Conservation (phyloP, 1,140 invertebrate genomes). For the Frieseomelitta varia region DNA sequence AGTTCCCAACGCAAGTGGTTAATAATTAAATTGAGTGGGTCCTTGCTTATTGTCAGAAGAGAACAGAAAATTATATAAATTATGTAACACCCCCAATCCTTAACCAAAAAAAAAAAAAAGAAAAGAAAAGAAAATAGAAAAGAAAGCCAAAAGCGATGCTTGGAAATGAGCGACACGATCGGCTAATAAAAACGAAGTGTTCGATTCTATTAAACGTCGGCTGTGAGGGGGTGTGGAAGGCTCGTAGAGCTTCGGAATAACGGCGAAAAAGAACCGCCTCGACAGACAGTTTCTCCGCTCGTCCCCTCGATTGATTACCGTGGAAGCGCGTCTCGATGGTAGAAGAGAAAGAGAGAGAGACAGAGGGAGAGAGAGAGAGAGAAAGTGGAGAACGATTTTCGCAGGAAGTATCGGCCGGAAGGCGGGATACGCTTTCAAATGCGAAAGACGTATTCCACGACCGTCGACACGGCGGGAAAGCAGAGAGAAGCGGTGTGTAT, state of each 20-base stretch:
- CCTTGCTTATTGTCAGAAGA: too few species aligned
- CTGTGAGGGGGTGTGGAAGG: too few species aligned
- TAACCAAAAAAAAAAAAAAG: not conserved
- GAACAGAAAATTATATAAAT: not conserved
- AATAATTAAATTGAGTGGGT: too few species aligned
- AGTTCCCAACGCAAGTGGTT: too few species aligned
- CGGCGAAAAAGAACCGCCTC: not conserved
- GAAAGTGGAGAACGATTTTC: constrained; percentile 45
- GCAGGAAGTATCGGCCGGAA: constrained; percentile 51
- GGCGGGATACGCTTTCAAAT: constrained; percentile 54
- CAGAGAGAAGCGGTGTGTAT: not conserved
- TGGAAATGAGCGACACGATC: not conserved
- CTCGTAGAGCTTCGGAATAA: not conserved
- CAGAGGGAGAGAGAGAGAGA: too few species aligned
- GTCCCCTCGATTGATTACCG: constrained; percentile 34
- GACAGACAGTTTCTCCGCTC: constrained; percentile 14
- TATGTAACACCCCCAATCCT: not conserved
- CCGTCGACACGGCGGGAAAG: constrained; percentile 33
- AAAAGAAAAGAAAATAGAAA: not conserved
- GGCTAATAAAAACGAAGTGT: constrained; percentile 12
- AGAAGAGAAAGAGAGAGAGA: too few species aligned
- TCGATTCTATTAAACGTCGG: constrained; percentile 11
- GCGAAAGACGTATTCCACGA: constrained; percentile 64
- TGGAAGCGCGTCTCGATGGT: constrained; percentile 13
- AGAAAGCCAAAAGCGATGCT: not conserved